These are phyloP conservation scores for Daktulosphaira vitifoliae DNA, from an alignment of 1,140 invertebrate species.

Conservation along the genomic window DNA sequence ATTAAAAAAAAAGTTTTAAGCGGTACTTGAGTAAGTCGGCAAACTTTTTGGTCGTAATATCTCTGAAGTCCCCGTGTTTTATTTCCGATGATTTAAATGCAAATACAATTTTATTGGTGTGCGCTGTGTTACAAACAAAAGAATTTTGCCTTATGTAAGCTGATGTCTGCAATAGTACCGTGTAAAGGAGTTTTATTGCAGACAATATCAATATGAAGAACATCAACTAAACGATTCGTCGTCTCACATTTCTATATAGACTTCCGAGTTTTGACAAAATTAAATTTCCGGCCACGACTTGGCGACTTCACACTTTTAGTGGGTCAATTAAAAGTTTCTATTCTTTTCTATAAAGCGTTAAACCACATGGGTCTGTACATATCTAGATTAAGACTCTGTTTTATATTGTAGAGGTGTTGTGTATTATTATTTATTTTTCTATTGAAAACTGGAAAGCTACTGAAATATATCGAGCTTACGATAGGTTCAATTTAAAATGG, in stretches of 20 bases:
- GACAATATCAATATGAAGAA: too few relatives aligned
- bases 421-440: too few relatives aligned
- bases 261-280: conserved; percentile 10
- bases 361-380: neutral
- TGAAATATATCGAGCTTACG: too few relatives aligned
- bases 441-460: too few relatives aligned
- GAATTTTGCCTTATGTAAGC: too few relatives aligned
- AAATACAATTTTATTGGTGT: neutral
- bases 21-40: neutral
- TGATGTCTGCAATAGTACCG: too few relatives aligned
- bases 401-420: too few relatives aligned
- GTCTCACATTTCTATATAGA: neutral
- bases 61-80: neutral
- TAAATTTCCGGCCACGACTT: neutral
- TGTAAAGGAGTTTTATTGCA: too few relatives aligned
- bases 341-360: neutral
- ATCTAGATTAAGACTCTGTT: too few relatives aligned
- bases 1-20: conserved; percentile 16
- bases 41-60: neutral
- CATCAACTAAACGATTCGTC: too few relatives aligned
- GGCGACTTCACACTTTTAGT: conserved; percentile 7
- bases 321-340: conserved; percentile 14
- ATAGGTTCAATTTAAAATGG: too few relatives aligned
- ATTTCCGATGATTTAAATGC: neutral
- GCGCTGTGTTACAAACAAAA: too few relatives aligned